These are phyloP conservation scores for Brachyopa scutellaris DNA, from an alignment of 2,888 invertebrate genomes.

Conservation along the genomic window DNA sequence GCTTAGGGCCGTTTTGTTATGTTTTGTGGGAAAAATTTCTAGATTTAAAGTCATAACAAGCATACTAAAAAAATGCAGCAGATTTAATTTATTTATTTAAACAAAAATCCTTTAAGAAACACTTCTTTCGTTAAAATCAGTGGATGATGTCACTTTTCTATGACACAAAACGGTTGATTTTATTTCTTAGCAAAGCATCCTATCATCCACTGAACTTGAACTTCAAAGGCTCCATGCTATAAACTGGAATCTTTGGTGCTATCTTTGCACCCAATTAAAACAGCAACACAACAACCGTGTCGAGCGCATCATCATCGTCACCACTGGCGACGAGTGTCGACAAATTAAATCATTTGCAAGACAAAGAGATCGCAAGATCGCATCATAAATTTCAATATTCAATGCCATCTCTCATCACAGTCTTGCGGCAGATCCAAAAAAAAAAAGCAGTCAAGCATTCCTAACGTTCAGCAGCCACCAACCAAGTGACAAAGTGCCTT, in stretches of 20 bases:
- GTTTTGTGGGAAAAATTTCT: too few relatives aligned
- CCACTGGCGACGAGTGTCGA: constrained; percentile 22
- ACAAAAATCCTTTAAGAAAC: too few relatives aligned
- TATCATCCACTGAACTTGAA: constrained; percentile 61
- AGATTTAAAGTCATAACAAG: too few relatives aligned
- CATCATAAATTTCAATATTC: constrained; percentile 68
- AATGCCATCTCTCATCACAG: constrained; percentile 47
- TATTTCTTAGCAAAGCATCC: too few relatives aligned
- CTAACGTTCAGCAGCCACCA: constrained; percentile 23
- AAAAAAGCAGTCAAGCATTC: constrained; percentile 32
- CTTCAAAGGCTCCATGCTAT: constrained; percentile 7
- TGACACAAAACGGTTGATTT: too few relatives aligned
- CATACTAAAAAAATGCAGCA: too few relatives aligned
- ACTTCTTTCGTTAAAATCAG: too few relatives aligned
- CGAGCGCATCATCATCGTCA: constrained; percentile 1
- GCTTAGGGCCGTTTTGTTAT: too few relatives aligned
- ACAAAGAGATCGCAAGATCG: constrained; percentile 46
- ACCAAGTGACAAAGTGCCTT: constrained; percentile 58
- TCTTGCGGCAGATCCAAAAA: background rate
- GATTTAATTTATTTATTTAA: too few relatives aligned
- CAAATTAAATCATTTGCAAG: constrained; percentile 67
- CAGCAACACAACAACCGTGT: background rate
- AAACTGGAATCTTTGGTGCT: too few relatives aligned
- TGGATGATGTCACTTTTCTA: too few relatives aligned
- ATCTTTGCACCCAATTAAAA: constrained; percentile 61